A percentile compares a stretch with the other conserved stretches of the same genome.
Conservation (phyloP, 2,888 invertebrate species). For the Apamea monoglypha region DNA sequence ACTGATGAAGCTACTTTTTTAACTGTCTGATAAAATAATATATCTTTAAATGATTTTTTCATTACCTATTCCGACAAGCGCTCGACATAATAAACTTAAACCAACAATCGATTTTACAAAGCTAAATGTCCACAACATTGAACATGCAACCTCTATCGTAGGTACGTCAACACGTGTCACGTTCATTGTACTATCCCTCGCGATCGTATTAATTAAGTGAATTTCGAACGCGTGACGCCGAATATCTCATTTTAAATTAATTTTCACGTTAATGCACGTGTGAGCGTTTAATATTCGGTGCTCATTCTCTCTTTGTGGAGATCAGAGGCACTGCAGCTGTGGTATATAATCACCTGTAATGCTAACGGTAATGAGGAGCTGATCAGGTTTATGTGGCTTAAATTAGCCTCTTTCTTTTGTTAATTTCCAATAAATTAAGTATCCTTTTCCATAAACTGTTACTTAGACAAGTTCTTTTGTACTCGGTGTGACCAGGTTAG, state of each 20-base stretch:
- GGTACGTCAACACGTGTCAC: conserved; percentile 27
- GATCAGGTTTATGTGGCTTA: background rate
- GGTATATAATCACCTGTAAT: background rate
- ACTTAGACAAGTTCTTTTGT: background rate
- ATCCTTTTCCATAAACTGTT: background rate
- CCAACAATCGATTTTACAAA: background rate
- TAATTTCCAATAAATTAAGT: too few species aligned
- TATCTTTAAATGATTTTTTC: background rate
- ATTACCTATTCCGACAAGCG: background rate
- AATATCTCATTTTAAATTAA: conserved; percentile 51
- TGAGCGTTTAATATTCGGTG: conserved; percentile 2
- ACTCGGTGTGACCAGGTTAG: background rate
- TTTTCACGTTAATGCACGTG: conserved; percentile 23
- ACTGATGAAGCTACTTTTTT: background rate
- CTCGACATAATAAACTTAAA: background rate
- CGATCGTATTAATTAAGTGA: conserved; percentile 51
- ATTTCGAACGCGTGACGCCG: conserved; percentile 35
- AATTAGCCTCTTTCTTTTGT: background rate
- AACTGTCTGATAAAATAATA: background rate
- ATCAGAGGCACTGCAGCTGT: background rate
- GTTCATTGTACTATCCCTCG: conserved; percentile 26
- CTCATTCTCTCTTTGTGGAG: conserved; percentile 7
- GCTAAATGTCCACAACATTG: background rate
- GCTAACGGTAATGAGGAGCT: background rate
- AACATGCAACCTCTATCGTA: conserved; percentile 5